Evolutionary conservation across 1,140 invertebrate genomes (phyloP).

Genomic region (Apis mellifera): DNA sequence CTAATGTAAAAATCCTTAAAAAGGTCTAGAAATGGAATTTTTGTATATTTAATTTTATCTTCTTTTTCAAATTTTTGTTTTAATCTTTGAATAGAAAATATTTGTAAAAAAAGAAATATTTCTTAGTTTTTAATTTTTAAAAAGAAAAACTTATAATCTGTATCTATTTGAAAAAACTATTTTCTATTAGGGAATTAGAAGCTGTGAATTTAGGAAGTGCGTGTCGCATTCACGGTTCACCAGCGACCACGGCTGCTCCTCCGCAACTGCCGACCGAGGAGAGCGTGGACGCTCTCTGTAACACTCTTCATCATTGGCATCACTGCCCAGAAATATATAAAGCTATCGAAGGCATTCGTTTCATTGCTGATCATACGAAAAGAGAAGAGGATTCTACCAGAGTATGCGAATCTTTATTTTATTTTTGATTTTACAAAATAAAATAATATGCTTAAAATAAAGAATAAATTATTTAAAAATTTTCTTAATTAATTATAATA

Average conservation of each 20-base stretch:
- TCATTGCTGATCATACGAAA: constrained; percentile 96
- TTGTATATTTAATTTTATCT: not conserved
- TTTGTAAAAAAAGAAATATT: not conserved
- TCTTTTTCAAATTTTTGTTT: not conserved
- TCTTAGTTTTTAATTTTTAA: not conserved
- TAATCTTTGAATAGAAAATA: not conserved
- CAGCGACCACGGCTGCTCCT: constrained; percentile 79
- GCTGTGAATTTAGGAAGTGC: constrained; percentile 81
- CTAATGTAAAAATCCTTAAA: too few relatives aligned
- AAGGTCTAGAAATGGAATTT: not conserved
- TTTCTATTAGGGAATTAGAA: constrained; percentile 82
- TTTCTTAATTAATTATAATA: not conserved
- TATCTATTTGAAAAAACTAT: not conserved
- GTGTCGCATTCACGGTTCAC: constrained; percentile 85
- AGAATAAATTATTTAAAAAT: not conserved
- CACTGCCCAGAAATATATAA: constrained; percentile 95
- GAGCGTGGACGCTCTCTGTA: constrained; percentile 80
- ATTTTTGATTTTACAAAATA: too few relatives aligned
- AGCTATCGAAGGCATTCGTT: constrained; percentile 94
- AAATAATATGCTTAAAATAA: not conserved
- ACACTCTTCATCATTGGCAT: constrained; percentile 86
- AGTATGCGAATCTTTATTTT: constrained; percentile 80
- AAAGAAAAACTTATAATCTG: not conserved
- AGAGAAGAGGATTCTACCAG: constrained; percentile 95
- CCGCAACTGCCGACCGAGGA: constrained; percentile 75